Evolutionary conservation across 2,797 vertebrate genomes (phyloP), one percentile per base, ranked within the genome.

Genomic region (Cyprinella venusta): DNA sequence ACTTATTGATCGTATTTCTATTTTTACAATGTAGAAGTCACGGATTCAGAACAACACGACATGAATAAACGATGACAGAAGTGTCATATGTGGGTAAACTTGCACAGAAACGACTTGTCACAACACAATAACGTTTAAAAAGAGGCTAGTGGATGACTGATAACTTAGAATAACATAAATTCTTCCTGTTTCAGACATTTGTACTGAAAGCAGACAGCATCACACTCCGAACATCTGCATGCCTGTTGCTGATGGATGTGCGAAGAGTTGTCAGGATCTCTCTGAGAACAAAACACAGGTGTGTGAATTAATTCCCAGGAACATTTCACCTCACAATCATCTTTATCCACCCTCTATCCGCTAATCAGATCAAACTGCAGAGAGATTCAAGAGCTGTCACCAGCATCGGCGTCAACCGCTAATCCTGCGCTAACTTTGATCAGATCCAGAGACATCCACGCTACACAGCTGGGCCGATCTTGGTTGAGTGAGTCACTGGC

Each of bases 241-340:
- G 87, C 88, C 33, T 82, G 80, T 88, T 42, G 92, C 74, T 93
- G 94, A 95, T 36, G 84, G 93, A 94, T 90, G 88, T 81, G 85
- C 84, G 91, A 92, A 91, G 92, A 92, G 89, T 87, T 88, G 84
- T 89, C 85, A 54, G 87, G 90, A 86, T 88, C 88, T 45, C 84
- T 40, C 86, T 36, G 84, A 86, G 93, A 93, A 92, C 91, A 91
- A 93, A 93, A 91, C 91, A 88, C 93, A 94, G 93, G 93, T 95
- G 94, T 88, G 92, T 88, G 91, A 92, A 94, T 95, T 94, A 95
- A 94, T 93, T 92, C 86, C 56, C 75, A 83, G 87, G 86, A 86
- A 89, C 84, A 61, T 75, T 90, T 92, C 91, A 91, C 87, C 89
- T 84, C 82, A 85, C 89, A 87, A 84, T 84, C 75, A 79, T 86